Evolutionary conservation across 1,140 invertebrate species (phyloP).

Genomic region (Ceratitis capitata): DNA sequence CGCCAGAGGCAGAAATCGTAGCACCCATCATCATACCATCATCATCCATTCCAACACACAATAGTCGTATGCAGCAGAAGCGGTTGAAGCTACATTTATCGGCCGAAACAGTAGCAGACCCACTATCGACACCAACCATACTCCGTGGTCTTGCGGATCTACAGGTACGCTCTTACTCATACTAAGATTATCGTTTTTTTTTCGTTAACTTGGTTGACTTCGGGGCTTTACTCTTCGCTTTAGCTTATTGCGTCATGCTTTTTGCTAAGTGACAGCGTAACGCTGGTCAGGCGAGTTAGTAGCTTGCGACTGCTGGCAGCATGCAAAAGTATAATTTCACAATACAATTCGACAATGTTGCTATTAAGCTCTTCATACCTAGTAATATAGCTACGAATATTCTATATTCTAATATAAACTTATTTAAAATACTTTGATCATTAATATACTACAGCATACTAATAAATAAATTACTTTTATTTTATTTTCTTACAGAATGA

Average conservation of each 20-base stretch:
- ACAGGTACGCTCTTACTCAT: background rate
- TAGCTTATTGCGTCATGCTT: conserved; percentile 6
- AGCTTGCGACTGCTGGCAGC: background rate
- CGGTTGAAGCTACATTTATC: background rate
- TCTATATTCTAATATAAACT: no score
- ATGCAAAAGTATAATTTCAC: background rate
- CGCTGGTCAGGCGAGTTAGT: background rate
- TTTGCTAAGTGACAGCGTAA: background rate
- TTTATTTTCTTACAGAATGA: background rate
- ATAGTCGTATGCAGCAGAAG: background rate
- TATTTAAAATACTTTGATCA: background rate
- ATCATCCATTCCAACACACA: background rate
- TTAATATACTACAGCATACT: background rate
- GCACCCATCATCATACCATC: background rate
- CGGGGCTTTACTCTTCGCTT: background rate
- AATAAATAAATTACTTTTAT: background rate
- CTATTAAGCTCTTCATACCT: no score
- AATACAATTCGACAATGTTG: background rate
- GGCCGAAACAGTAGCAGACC: background rate
- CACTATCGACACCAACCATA: background rate
- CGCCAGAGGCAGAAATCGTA: background rate
- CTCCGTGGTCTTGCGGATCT: conserved; percentile 1
- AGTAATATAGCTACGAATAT: no score
- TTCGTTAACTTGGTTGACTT: background rate
- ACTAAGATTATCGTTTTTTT: background rate